Evolutionary conservation across 2,888 invertebrate species (phyloP).

Genomic region (Lasioglossum leucozonium): DNA sequence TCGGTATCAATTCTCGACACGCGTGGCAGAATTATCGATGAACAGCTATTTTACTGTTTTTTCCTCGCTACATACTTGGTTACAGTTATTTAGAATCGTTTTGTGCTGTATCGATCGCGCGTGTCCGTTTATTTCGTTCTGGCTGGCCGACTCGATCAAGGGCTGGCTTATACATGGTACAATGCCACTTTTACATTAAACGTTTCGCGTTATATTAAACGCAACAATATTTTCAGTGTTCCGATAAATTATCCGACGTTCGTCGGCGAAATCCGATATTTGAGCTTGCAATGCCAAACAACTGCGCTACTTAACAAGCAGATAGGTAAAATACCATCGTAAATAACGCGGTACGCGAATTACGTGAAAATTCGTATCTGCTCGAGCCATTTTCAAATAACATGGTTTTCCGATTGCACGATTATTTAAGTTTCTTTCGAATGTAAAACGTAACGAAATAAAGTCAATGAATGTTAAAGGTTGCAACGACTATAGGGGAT

Average conservation of each 20-base stretch:
- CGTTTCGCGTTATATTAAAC: neutral
- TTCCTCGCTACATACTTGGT: neutral
- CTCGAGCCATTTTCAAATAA: too few relatives aligned
- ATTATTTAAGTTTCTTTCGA: too few relatives aligned
- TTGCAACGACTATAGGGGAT: too few relatives aligned
- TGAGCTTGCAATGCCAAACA: neutral
- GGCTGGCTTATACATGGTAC: neutral
- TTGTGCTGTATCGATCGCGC: neutral
- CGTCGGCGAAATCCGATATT: neutral
- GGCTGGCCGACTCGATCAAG: too few relatives aligned
- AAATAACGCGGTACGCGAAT: too few relatives aligned
- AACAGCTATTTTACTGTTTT: neutral
- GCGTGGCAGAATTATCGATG: neutral
- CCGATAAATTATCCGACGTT: neutral
- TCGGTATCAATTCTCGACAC: neutral
- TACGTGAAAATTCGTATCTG: too few relatives aligned
- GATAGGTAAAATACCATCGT: neutral
- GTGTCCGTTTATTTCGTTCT: neutral
- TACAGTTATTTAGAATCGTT: neutral
- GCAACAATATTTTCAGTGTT: neutral
- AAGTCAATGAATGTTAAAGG: too few relatives aligned
- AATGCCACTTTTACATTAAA: neutral
- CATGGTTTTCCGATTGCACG: too few relatives aligned
- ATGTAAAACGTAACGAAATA: too few relatives aligned
- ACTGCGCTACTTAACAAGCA: neutral